Conservation (phyloP, 2,888 invertebrate species). For the Eristalinus aeneus region DNA sequence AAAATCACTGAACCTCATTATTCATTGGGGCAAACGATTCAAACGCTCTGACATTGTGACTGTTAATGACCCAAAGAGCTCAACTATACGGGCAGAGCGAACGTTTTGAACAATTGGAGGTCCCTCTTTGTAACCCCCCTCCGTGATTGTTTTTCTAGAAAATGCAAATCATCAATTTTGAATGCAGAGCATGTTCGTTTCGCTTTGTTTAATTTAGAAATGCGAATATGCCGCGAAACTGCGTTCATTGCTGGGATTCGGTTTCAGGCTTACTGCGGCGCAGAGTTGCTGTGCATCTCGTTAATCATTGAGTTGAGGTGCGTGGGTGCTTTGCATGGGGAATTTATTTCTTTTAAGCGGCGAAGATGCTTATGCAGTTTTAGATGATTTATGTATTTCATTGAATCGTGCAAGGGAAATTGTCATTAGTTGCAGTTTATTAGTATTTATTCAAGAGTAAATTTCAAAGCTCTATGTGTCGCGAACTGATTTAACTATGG, state of each 20-base stretch:
- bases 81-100: slow-evolving; percentile 14
- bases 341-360: background rate
- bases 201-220: background rate
- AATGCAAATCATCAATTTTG: slow-evolving; percentile 48
- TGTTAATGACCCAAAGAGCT: slow-evolving; percentile 56
- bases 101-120: slow-evolving; percentile 5
- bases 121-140: slow-evolving; percentile 4
- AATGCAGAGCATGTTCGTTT: slow-evolving; percentile 40
- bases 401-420: too few species aligned
- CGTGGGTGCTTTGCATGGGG: background rate
- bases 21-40: slow-evolving; percentile 22
- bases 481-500: too few species aligned
- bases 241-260: slow-evolving; percentile 11
- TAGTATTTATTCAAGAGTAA: too few species aligned
- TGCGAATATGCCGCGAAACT: slow-evolving; percentile 25
- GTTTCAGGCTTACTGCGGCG: background rate
- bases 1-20: slow-evolving; percentile 29
- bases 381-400: too few species aligned
- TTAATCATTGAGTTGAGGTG: background rate
- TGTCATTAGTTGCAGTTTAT: too few species aligned
- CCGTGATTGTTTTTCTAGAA: background rate
- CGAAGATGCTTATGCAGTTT: too few species aligned
- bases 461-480: too few species aligned
- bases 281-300: background rate
- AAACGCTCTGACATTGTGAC: slow-evolving; percentile 50